Percentiles rank a stretch among this genome's conserved stretches.
Conservation (phyloP, 2,797 vertebrate species). For the Crocodylus rhombifer region DNA sequence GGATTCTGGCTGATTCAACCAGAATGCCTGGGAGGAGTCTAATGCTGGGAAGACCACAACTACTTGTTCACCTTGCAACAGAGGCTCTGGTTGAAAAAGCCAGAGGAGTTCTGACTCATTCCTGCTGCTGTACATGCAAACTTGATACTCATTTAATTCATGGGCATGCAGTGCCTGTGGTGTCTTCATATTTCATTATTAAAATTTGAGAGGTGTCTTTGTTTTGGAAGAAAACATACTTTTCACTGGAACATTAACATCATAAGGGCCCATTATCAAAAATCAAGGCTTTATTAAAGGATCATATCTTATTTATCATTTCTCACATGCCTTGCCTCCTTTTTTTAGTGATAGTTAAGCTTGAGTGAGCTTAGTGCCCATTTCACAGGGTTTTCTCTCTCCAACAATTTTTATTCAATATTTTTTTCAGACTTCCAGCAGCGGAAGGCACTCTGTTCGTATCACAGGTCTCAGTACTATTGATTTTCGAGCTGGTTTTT, state of each 20-base stretch:
- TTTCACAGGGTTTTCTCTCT: neutral
- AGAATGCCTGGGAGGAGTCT: neutral
- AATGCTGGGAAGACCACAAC: too few relatives aligned
- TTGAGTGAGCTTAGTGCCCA: neutral
- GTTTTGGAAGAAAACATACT: neutral
- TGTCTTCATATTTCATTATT: neutral
- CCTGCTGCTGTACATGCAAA: neutral
- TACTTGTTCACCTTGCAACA: neutral
- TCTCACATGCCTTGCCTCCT: accelerated
- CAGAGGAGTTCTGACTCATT: neutral
- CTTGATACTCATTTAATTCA: neutral
- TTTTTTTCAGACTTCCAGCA: slow-evolving; percentile 89
- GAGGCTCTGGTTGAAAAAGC: neutral
- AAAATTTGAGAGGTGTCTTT: neutral
- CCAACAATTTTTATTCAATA: neutral
- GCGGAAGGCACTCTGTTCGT: slow-evolving; percentile 94
- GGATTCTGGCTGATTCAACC: neutral
- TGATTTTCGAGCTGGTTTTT: slow-evolving; percentile 96
- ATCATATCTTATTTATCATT: accelerated
- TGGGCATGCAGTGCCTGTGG: accelerated
- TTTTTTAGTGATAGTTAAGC: neutral
- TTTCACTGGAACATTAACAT: neutral
- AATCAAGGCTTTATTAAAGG: neutral
- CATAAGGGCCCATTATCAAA: neutral
- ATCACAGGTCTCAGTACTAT: slow-evolving; percentile 97